Base-by-base conservation (phyloP, 2,888 invertebrate genomes). In the Andrena haemorrhoa region DNA sequence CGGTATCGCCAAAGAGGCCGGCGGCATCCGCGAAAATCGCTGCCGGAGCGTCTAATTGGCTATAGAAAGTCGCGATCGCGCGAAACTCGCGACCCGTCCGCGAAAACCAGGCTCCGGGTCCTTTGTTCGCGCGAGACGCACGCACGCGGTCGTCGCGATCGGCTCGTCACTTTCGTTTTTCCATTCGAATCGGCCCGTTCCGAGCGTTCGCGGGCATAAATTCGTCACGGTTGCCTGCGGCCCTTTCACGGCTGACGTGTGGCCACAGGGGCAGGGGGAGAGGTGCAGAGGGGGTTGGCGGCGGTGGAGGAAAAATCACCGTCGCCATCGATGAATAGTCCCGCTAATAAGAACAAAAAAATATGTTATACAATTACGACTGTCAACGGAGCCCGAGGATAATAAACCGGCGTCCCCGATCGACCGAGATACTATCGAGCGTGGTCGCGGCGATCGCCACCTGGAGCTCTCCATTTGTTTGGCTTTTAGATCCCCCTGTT, bases 151-250 rank as follows among this genome's bases (percentile, higher is more conserved):
- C 63, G 35, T 23, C 47, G 64, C 65, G 65, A 75, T n/a, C 60
- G 60, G 53, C 76, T 63, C 77, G 75, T 75, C 84, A 81, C 82
- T 86, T 84, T 84, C 79, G 53, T 80, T 84, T 56, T 84, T 86
- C 84, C 80, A 78, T 80, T 78, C 74, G 74, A 61, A 74, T 72
- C 80, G 80, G 61, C 10, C 58, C 72, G 73, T 76, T 79, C 65
- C 64, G 71, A 33, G 51, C 71, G 60, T 71, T 35, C 77, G 64
- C 79, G 63, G 77, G 56, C 23, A 65, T 83, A 65, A 81, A 83
- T 85, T 86, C 74, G 86, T 83, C 82, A 80, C 82, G 85, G 79
- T 76, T 72, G 69, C 63, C 81, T 53, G 82, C 69, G 73, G 68
- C 71, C 76, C 78, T 86, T 85, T 85, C 79, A 86, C 83, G 87